phyloP scores from a whole-genome alignment of 1,140 invertebrate genomes.

The Polyergus mexicanus region DNA sequence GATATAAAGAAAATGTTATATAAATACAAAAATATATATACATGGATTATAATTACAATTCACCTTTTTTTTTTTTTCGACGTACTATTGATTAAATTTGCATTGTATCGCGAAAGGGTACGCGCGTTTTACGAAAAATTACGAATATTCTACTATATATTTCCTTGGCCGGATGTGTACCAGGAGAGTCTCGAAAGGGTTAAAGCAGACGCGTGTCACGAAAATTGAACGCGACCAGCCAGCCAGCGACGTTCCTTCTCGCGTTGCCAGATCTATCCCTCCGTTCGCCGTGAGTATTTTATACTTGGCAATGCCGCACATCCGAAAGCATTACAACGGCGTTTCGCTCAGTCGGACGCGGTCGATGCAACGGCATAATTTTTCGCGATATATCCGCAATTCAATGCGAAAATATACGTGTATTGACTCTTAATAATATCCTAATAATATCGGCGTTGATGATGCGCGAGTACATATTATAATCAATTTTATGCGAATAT shows the following conservation, averaged over 20 bases:
- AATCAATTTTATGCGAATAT: neutral
- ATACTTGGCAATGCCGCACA: neutral
- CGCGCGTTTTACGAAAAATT: neutral
- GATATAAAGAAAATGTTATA: neutral
- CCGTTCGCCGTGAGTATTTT: neutral
- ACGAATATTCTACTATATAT: neutral
- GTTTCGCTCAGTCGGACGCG: neutral
- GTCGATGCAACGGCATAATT: neutral
- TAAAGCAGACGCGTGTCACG: slow-evolving; percentile 31
- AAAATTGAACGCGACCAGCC: slow-evolving; percentile 32
- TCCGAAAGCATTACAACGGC: neutral
- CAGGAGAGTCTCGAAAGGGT: slow-evolving; percentile 30
- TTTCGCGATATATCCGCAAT: neutral
- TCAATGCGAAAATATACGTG: neutral
- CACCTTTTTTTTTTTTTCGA: neutral
- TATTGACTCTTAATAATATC: neutral
- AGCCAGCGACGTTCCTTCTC: slow-evolving; percentile 23
- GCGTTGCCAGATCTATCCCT: slow-evolving; percentile 42
- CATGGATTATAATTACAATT: neutral
- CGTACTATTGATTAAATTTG: neutral
- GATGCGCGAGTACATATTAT: neutral
- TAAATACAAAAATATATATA: neutral
- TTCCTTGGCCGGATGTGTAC: neutral
- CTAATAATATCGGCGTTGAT: neutral
- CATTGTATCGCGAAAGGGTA: neutral